These are phyloP conservation scores for Edolisoma coerulescens DNA, from an alignment of 2,113 vertebrate species.

Conservation along the genomic window DNA sequence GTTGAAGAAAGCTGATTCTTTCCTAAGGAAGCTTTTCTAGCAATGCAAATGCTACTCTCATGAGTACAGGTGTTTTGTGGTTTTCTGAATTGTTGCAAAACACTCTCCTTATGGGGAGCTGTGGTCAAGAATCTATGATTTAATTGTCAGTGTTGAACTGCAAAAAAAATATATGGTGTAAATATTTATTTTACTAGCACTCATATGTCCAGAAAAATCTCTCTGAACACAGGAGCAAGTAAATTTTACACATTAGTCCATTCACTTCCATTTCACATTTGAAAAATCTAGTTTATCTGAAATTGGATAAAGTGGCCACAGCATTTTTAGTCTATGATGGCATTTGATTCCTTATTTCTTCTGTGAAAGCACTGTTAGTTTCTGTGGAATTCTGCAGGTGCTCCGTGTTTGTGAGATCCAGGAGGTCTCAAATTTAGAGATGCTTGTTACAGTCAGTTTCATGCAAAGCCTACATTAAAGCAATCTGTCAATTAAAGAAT, in stretches of 20 bases:
- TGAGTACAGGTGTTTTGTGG: not conserved
- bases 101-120: not conserved
- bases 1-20: not conserved
- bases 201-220: not conserved
- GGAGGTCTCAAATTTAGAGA: not conserved
- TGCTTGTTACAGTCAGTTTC: not conserved
- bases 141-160: not conserved
- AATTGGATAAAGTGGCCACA: not conserved
- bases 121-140: not conserved
- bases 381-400: not conserved
- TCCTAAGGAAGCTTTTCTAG: not conserved
- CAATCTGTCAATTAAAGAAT: not conserved
- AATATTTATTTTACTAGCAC: not conserved
- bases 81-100: not conserved
- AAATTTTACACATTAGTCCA: not conserved
- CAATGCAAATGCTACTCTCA: not conserved
- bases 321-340: not conserved
- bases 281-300: not conserved
- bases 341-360: not conserved
- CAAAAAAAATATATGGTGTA: not conserved
- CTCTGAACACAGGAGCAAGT: not conserved
- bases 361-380: not conserved
- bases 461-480: not conserved
- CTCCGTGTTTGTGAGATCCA: not conserved
- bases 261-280: not conserved